Conservation (phyloP, 1,140 invertebrate genomes). For the Calliopsis andreniformis region DNA sequence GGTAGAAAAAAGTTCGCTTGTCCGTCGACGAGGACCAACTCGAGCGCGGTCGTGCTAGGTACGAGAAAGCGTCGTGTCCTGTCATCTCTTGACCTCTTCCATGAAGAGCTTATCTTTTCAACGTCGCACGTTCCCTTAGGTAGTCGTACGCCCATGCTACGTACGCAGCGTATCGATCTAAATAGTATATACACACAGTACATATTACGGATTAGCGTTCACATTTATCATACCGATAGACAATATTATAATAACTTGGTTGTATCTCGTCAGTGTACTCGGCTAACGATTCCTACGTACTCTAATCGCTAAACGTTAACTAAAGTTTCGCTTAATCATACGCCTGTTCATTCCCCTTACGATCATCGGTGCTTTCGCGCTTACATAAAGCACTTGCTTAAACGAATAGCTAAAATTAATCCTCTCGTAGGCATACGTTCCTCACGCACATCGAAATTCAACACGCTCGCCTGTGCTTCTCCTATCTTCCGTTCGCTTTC, state of each 20-base stretch:
- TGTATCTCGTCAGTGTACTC: constrained; percentile 54
- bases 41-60: background rate
- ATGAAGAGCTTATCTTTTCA: constrained; percentile 18
- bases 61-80: background rate
- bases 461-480: constrained; percentile 31
- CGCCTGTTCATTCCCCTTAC: constrained; percentile 5
- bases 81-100: background rate
- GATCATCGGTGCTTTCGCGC: background rate
- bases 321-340: constrained; percentile 57
- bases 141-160: constrained; percentile 52
- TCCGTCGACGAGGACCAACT: background rate
- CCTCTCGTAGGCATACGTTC: constrained; percentile 51
- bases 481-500: too few relatives aligned
- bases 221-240: constrained; percentile 69
- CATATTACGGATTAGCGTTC: constrained; percentile 64
- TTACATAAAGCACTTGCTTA: constrained; percentile 37
- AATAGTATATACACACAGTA: constrained; percentile 67
- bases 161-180: constrained; percentile 57
- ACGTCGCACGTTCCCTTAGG: constrained; percentile 45
- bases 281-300: constrained; percentile 65
- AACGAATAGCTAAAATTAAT: constrained; percentile 53
- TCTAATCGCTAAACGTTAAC: constrained; percentile 62
- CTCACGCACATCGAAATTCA: constrained; percentile 22
- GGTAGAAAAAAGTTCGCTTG: constrained; percentile 25
- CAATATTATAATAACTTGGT: constrained; percentile 63